These are phyloP conservation scores for Ormyrus pomaceus DNA, from an alignment of 2,888 invertebrate genomes.

Conservation along the genomic window DNA sequence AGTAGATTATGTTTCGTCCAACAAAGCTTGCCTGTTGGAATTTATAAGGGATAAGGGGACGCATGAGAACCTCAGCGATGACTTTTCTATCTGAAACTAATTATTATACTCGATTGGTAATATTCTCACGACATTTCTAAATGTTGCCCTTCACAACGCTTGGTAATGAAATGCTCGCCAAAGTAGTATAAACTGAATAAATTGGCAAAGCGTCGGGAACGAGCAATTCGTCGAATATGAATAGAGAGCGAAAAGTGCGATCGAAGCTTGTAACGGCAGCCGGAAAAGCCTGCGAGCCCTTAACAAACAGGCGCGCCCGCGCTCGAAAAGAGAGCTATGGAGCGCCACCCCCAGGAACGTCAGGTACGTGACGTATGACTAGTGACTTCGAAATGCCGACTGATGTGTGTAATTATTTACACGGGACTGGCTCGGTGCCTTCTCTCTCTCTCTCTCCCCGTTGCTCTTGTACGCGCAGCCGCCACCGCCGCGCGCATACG, in stretches of 20 bases:
- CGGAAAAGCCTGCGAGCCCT: slow-evolving; percentile 15
- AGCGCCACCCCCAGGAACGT: slow-evolving; percentile 16
- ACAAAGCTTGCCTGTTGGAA: background rate
- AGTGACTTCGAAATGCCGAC: slow-evolving; percentile 55
- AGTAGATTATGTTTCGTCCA: slow-evolving; percentile 2
- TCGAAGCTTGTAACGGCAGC: background rate
- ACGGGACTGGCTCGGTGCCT: slow-evolving; percentile 50
- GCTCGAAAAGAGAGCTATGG: background rate
- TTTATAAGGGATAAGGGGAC: background rate
- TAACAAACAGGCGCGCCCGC: slow-evolving; percentile 41
- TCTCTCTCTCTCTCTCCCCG: slow-evolving; percentile 11
- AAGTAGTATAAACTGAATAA: too few relatives aligned
- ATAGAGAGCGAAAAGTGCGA: background rate
- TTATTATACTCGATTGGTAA: too few relatives aligned
- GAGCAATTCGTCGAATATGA: too few relatives aligned
- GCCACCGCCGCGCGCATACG: slow-evolving; percentile 50
- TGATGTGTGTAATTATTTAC: slow-evolving; percentile 58
- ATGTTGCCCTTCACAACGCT: too few relatives aligned
- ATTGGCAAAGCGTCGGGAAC: too few relatives aligned
- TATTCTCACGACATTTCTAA: too few relatives aligned
- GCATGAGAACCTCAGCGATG: background rate
- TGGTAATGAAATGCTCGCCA: too few relatives aligned
- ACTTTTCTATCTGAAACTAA: background rate
- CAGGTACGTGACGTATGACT: slow-evolving; percentile 57
- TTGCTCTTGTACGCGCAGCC: slow-evolving; percentile 2